Conservation (phyloP, 2,888 invertebrate genomes). For the Omphaloscelis lunosa region DNA sequence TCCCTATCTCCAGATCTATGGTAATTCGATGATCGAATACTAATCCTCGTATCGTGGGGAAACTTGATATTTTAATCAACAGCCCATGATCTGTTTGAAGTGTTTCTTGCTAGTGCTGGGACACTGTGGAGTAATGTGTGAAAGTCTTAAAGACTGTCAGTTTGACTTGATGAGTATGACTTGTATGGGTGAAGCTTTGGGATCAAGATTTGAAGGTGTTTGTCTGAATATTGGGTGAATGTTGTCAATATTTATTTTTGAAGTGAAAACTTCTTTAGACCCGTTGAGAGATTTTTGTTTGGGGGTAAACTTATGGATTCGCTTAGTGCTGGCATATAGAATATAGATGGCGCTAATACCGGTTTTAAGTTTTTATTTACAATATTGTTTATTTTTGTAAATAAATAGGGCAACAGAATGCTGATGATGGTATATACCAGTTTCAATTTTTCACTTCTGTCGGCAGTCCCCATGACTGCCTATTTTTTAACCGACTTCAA, state of each 20-base stretch:
- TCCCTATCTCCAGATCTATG: constrained; percentile 69
- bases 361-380: too few relatives aligned
- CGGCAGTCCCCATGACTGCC: too few relatives aligned
- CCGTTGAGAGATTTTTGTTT: too few relatives aligned
- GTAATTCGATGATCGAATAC: constrained; percentile 73
- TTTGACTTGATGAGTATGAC: constrained; percentile 6
- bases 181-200: constrained; percentile 16
- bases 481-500: too few relatives aligned
- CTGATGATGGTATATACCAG: too few relatives aligned
- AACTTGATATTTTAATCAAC: constrained; percentile 75
- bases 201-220: constrained; percentile 7
- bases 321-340: too few relatives aligned
- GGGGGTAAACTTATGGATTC: too few relatives aligned
- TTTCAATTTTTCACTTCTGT: too few relatives aligned
- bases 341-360: too few relatives aligned
- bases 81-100: constrained; percentile 43
- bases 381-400: too few relatives aligned
- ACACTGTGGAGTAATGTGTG: constrained; percentile 20
- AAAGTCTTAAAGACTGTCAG: constrained; percentile 17
- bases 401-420: too few relatives aligned
- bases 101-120: constrained; percentile 17
- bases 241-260: not conserved
- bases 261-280: too few relatives aligned
- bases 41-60: constrained; percentile 72
- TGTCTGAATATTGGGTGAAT: not conserved